phyloP scores from a whole-genome alignment of 2,113 vertebrate species.

The Rhinogobius similis region DNA sequence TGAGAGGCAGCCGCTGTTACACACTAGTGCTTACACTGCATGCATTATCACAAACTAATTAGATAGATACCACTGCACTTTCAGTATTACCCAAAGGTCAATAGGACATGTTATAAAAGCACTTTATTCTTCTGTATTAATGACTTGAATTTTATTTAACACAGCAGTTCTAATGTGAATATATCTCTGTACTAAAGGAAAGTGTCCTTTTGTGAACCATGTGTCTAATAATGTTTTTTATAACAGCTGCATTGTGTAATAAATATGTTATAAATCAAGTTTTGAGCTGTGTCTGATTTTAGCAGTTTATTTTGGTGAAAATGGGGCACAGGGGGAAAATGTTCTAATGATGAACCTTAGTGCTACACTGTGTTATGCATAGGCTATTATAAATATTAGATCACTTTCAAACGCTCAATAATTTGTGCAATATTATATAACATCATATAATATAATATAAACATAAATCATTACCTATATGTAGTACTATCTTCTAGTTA shows the following conservation, averaged over 20 bases:
- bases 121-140: slow-evolving; percentile 65
- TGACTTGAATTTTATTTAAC: slow-evolving; percentile 71
- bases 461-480: no score
- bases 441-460: no score
- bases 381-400: no score
- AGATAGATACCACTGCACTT: not conserved
- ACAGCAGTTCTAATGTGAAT: slow-evolving; percentile 56
- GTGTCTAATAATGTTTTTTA: slow-evolving; percentile 24
- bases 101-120: slow-evolving; percentile 57
- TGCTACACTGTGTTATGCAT: no score
- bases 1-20: not conserved
- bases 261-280: slow-evolving; percentile 26
- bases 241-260: slow-evolving; percentile 32
- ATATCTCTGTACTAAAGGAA: slow-evolving; percentile 21
- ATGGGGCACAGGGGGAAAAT: no score
- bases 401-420: no score
- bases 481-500: not conserved
- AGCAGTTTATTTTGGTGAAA: not conserved
- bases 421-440: no score
- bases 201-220: slow-evolving; percentile 43
- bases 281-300: not conserved
- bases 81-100: slow-evolving; percentile 28
- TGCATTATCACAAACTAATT: not conserved
- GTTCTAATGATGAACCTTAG: no score
- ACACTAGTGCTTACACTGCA: not conserved